phyloP scores from a whole-genome alignment of 2,888 invertebrate genomes.

The Noctua comes region DNA sequence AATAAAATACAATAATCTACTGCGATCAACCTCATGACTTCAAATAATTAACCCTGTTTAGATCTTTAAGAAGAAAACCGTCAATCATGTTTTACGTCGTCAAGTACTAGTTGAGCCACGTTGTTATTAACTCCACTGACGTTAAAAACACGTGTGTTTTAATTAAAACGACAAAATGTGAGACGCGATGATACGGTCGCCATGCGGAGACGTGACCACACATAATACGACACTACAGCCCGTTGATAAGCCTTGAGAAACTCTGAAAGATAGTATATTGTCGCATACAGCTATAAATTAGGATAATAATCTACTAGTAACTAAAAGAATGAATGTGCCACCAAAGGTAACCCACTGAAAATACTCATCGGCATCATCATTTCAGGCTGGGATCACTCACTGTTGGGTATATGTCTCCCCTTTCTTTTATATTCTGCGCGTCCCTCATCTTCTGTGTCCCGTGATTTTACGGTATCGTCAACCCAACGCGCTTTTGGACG shows the following conservation, averaged over 20 bases:
- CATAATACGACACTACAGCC: slow-evolving; percentile 52
- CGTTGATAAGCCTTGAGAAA: slow-evolving; percentile 54
- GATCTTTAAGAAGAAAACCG: background rate
- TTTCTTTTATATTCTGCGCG: no score
- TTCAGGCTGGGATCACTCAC: no score
- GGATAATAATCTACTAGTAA: background rate
- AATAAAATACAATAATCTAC: background rate
- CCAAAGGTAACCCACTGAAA: background rate
- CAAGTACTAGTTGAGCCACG: background rate
- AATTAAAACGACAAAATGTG: slow-evolving; percentile 54
- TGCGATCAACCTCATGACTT: background rate
- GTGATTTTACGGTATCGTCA: no score
- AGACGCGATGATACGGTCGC: slow-evolving; percentile 12
- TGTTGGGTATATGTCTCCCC: no score
- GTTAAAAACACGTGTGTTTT: slow-evolving; percentile 39
- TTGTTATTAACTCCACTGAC: slow-evolving; percentile 5
- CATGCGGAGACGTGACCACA: slow-evolving; percentile 55
- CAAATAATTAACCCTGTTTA: background rate
- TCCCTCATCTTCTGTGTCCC: no score
- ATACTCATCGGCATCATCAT: background rate
- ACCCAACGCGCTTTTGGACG: no score
- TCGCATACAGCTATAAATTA: background rate
- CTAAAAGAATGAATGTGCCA: background rate
- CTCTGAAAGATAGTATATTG: slow-evolving; percentile 29
- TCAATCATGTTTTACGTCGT: background rate